A percentile compares a stretch with the other conserved stretches of the same genome.
phyloP scores from a whole-genome alignment of 1,140 invertebrate species.

The Galleria mellonella region DNA sequence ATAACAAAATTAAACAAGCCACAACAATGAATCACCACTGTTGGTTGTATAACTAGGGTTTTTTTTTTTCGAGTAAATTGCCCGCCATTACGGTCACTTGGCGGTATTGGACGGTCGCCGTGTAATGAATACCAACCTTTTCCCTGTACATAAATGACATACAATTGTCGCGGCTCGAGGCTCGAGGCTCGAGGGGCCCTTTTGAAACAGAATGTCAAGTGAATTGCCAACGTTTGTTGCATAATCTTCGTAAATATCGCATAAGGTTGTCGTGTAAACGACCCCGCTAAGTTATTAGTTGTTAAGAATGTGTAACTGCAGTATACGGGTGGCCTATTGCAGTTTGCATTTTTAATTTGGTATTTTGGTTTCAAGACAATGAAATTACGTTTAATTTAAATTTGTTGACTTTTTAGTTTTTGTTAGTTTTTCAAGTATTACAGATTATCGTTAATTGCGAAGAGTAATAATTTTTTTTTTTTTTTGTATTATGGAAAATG shows the following conservation, averaged over 20 bases:
- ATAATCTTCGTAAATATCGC: slow-evolving; percentile 32
- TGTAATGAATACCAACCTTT: slow-evolving; percentile 7
- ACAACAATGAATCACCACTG: neutral
- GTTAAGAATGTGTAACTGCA: too few relatives aligned
- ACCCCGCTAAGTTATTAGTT: too few relatives aligned
- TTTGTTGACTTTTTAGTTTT: too few relatives aligned
- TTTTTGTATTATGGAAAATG: too few relatives aligned
- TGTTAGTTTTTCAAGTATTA: too few relatives aligned
- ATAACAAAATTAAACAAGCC: too few relatives aligned
- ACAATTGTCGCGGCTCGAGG: slow-evolving; percentile 42
- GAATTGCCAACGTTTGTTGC: slow-evolving; percentile 33
- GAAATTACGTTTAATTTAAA: too few relatives aligned
- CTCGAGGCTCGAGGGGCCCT: slow-evolving; percentile 29
- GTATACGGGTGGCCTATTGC: too few relatives aligned
- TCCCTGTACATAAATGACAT: slow-evolving; percentile 33
- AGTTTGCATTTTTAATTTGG: too few relatives aligned
- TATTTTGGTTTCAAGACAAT: too few relatives aligned
- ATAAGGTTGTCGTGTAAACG: neutral
- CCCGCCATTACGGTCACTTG: slow-evolving; percentile 11
- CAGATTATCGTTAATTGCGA: too few relatives aligned
- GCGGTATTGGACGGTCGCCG: slow-evolving; percentile 3
- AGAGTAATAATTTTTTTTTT: too few relatives aligned
- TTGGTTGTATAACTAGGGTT: neutral
- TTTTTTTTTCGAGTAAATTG: slow-evolving; percentile 15
- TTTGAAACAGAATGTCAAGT: slow-evolving; percentile 45